A percentile compares a stretch with the other conserved stretches of the same genome.
Evolutionary conservation across 2,113 vertebrate genomes (phyloP).

Genomic region (Dendropsophus ebraccatus): DNA sequence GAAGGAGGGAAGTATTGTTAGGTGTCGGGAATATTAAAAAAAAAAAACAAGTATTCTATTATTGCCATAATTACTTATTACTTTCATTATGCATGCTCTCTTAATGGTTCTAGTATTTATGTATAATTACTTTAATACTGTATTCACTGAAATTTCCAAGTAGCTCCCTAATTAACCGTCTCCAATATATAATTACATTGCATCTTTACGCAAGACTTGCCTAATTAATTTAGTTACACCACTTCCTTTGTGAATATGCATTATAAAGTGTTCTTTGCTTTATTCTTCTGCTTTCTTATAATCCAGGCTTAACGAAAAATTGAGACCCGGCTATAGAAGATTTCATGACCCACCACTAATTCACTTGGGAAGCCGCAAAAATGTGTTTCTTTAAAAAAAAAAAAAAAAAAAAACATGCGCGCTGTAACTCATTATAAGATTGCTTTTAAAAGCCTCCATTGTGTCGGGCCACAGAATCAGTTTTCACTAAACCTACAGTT

Average conservation of each 20-base stretch:
- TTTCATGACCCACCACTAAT: constrained; percentile 78
- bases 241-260: constrained; percentile 87
- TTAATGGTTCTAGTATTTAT: constrained; percentile 91
- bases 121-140: constrained; percentile 88
- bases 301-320: constrained; percentile 89
- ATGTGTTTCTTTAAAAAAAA: constrained; percentile 24
- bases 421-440: constrained; percentile 53
- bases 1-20: constrained; percentile 82
- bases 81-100: constrained; percentile 87
- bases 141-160: constrained; percentile 91
- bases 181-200: constrained; percentile 91
- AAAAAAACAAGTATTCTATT: constrained; percentile 84
- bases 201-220: constrained; percentile 93
- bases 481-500: not conserved
- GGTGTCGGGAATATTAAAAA: constrained; percentile 83
- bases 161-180: constrained; percentile 90
- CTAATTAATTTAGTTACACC: constrained; percentile 93
- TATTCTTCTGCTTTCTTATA: constrained; percentile 92
- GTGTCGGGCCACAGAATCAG: not conserved
- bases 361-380: constrained; percentile 74
- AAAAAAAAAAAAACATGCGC: not conserved
- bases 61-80: constrained; percentile 90
- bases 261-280: constrained; percentile 91
- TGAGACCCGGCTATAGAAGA: constrained; percentile 87
- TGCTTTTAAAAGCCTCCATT: constrained; percentile 54